Percentiles rank a stretch among this genome's conserved stretches.
These are phyloP conservation scores for Deladenus siricidicola DNA, from an alignment of 2,888 invertebrate species.

Conservation along the genomic window DNA sequence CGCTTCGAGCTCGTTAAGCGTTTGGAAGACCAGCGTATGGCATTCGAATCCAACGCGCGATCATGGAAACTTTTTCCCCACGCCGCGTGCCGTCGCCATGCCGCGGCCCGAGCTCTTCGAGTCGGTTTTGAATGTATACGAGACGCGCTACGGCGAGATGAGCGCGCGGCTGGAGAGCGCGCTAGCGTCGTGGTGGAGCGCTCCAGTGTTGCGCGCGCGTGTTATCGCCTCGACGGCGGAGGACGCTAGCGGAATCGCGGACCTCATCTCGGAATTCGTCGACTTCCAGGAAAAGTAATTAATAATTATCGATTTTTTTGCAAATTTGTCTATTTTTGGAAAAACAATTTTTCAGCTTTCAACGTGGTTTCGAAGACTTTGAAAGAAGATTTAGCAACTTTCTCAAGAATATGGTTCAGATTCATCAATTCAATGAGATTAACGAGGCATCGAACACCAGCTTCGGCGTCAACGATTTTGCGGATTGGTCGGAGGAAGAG, in stretches of 20 bases:
- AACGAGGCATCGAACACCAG: constrained; percentile 9
- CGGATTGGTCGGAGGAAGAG: constrained; percentile 49
- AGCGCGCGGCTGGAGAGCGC: neutral
- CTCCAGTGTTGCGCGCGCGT: neutral
- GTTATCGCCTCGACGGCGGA: neutral
- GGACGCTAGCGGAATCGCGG: neutral
- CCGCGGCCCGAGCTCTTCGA: neutral
- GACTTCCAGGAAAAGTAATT: neutral
- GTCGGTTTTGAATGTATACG: neutral
- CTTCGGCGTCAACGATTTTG: constrained; percentile 46
- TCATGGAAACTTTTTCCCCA: no score
- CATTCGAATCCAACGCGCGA: no score
- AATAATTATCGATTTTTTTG: no score
- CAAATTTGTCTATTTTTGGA: no score
- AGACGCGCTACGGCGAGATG: neutral
- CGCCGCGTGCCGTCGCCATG: no score
- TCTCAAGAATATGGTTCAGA: no score
- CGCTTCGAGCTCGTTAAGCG: no score
- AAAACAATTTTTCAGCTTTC: no score
- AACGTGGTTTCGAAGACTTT: neutral
- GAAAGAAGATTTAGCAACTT: neutral
- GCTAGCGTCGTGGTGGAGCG: neutral
- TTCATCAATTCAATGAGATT: neutral
- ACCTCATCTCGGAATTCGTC: neutral
- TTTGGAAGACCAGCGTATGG: no score